These are phyloP conservation scores for Sinocyclocheilus grahami DNA, from an alignment of 2,113 vertebrate species.

Conservation along the genomic window DNA sequence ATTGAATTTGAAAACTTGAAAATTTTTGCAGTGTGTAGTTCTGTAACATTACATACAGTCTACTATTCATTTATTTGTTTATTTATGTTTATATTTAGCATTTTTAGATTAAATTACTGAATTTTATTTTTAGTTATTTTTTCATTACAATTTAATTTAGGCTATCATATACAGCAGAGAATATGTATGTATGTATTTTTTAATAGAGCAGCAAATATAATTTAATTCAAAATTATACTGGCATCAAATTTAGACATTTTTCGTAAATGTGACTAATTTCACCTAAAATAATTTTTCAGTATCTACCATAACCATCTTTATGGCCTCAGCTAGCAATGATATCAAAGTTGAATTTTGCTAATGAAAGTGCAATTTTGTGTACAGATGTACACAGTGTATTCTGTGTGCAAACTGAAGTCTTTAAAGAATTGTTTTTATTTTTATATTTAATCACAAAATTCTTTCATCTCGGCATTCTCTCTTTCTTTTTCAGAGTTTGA, in stretches of 20 bases:
- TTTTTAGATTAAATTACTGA: not conserved
- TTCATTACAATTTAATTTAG: not conserved
- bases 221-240: too few relatives aligned
- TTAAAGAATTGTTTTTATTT: not conserved
- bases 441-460: not conserved
- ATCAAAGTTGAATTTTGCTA: not conserved
- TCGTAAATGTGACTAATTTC: not conserved
- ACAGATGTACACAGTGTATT: not conserved
- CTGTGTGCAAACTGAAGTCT: not conserved
- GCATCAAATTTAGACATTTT: too few relatives aligned
- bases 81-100: not conserved
- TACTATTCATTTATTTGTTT: not conserved
- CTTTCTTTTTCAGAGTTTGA: constrained; percentile 84
- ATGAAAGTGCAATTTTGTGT: not conserved
- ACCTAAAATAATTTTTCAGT: not conserved
- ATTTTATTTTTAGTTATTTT: not conserved
- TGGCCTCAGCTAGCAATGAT: not conserved
- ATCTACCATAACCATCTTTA: not conserved
- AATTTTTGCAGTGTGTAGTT: not conserved
- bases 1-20: not conserved
- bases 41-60: not conserved
- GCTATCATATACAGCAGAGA: not conserved
- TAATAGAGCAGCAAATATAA: too few relatives aligned
- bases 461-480: not conserved
- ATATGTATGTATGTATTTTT: not conserved